phyloP scores from a whole-genome alignment of 2,888 invertebrate species.

The Omphaloscelis lunosa region DNA sequence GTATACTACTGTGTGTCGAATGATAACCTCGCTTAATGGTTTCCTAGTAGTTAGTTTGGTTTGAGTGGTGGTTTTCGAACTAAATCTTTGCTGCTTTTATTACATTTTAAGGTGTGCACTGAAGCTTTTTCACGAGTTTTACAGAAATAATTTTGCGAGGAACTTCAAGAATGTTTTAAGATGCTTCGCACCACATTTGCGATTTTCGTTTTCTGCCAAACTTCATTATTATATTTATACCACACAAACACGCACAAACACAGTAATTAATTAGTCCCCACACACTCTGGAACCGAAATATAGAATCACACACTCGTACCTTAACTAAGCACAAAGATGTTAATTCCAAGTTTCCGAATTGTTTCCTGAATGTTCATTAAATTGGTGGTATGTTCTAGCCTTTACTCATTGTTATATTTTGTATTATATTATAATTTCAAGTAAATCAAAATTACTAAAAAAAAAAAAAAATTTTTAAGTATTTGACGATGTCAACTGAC shows the following conservation, averaged over 20 bases:
- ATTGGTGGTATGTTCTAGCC: slow-evolving; percentile 82
- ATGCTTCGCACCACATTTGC: slow-evolving; percentile 72
- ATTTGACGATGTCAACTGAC: not conserved
- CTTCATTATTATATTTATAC: slow-evolving; percentile 61
- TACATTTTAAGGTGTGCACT: slow-evolving; percentile 79
- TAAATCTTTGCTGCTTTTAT: slow-evolving; percentile 86
- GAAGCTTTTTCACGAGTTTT: slow-evolving; percentile 76
- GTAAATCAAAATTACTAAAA: not conserved
- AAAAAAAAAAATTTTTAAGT: too few relatives aligned
- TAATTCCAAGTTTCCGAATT: slow-evolving; percentile 61
- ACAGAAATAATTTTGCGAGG: slow-evolving; percentile 71
- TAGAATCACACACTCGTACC: slow-evolving; percentile 43
- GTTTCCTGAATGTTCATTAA: slow-evolving; percentile 73
- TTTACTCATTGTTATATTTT: slow-evolving; percentile 69
- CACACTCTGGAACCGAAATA: slow-evolving; percentile 25
- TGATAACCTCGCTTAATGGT: slow-evolving; percentile 87
- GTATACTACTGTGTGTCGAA: slow-evolving; percentile 78
- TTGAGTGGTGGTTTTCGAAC: slow-evolving; percentile 87
- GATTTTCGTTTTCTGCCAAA: slow-evolving; percentile 64
- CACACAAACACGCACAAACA: slow-evolving; percentile 58
- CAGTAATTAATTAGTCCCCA: slow-evolving; percentile 52
- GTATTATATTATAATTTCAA: slow-evolving; percentile 7
- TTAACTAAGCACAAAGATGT: slow-evolving; percentile 46
- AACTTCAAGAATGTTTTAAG: slow-evolving; percentile 62
- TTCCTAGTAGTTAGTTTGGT: slow-evolving; percentile 87